A percentile compares a stretch with the other conserved stretches of the same genome.
These are phyloP conservation scores for Hyposoter dolosus DNA, from an alignment of 2,888 invertebrate species.

Conservation along the genomic window DNA sequence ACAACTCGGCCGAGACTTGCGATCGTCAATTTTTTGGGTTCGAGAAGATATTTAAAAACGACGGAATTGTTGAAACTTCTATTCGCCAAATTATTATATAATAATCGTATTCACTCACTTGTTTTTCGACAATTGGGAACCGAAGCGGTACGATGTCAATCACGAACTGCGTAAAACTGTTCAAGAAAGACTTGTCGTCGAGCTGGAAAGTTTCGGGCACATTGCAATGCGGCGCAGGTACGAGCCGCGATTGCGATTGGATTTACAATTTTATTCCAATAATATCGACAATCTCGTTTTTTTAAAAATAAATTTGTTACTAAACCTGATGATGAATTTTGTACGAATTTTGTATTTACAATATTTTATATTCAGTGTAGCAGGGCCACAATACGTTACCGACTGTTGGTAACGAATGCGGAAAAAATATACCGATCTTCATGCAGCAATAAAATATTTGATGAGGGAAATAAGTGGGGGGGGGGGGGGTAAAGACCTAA, in stretches of 20 bases:
- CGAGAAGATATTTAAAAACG: not conserved
- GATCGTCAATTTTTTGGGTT: not conserved
- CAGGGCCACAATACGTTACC: not conserved
- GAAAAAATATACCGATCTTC: too few relatives aligned
- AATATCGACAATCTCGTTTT: not conserved
- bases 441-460: too few relatives aligned
- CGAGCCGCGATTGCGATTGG: not conserved
- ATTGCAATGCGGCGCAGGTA: not conserved
- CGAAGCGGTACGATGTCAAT: not conserved
- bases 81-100: slow-evolving; percentile 25
- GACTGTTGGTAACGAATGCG: not conserved
- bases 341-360: too few relatives aligned
- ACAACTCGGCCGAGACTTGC: not conserved
- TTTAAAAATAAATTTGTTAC: not conserved
- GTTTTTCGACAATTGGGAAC: slow-evolving; percentile 20
- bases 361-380: too few relatives aligned
- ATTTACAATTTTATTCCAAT: not conserved
- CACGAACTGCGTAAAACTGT: not conserved
- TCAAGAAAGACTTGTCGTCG: not conserved
- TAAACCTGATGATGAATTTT: not conserved
- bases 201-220: not conserved
- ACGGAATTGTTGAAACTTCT: not conserved
- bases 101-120: slow-evolving; percentile 24
- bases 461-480: not conserved
- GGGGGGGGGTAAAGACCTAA: not conserved